These are phyloP conservation scores for Coregonus suidteri DNA, from an alignment of 2,797 vertebrate species.

Conservation along the genomic window DNA sequence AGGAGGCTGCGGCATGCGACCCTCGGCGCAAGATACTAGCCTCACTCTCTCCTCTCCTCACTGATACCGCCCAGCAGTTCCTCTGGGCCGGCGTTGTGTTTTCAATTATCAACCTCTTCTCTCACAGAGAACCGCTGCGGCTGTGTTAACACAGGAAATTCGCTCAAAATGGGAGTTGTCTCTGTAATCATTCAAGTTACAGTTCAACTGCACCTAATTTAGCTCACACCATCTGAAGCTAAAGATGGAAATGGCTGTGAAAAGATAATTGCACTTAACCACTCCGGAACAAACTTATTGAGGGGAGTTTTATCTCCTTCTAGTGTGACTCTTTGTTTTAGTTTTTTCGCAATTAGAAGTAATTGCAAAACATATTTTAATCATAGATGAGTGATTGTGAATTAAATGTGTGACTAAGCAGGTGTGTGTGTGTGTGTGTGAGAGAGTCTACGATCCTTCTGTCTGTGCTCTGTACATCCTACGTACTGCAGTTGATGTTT, in stretches of 20 bases:
- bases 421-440: constrained; percentile 16
- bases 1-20: not conserved
- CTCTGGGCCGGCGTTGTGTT: constrained; percentile 2
- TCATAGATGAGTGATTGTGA: not conserved
- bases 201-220: constrained; percentile 52
- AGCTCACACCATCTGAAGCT: constrained; percentile 48
- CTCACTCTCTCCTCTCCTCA: not conserved
- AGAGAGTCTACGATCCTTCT: not conserved
- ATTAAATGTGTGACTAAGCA: not conserved
- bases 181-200: constrained; percentile 43
- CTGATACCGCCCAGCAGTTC: not conserved
- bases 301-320: not conserved
- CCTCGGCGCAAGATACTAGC: not conserved
- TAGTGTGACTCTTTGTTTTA: not conserved
- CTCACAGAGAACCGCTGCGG: constrained; percentile 26
- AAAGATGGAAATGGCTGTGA: constrained; percentile 43
- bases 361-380: not conserved
- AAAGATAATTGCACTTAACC: constrained; percentile 45
- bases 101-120: constrained; percentile 30
- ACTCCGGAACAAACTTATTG: constrained; percentile 29
- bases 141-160: constrained; percentile 46
- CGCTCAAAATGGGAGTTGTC: constrained; percentile 45
- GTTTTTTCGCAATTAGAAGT: not conserved
- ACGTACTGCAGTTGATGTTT: constrained; percentile 37
- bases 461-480: no score